A percentile compares a stretch with the other conserved stretches of the same genome.
Conservation (phyloP, 2,797 vertebrate genomes). For the Pseudotriccus pelzelni region DNA sequence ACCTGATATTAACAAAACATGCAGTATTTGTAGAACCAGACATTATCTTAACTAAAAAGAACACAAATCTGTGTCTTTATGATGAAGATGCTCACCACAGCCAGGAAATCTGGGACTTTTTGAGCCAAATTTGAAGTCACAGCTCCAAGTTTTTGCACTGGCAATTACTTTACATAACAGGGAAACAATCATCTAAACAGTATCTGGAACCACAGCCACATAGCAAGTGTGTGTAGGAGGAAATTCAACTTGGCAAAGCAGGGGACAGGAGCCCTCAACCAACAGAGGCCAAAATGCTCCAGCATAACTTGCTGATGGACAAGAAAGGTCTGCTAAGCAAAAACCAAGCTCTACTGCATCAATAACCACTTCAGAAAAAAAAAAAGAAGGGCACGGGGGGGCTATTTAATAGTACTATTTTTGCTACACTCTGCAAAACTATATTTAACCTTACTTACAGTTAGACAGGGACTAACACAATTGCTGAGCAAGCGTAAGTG, state of each 20-base stretch:
- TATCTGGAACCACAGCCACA: neutral
- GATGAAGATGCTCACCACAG: neutral
- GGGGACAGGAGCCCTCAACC: neutral
- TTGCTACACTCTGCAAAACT: slow-evolving; percentile 14
- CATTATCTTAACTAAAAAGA: neutral
- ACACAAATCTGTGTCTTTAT: neutral
- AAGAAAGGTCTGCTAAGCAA: neutral
- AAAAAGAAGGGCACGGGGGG: neutral
- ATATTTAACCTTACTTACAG: slow-evolving; percentile 8
- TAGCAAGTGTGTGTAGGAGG: neutral
- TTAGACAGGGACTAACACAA: neutral
- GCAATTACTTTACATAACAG: neutral
- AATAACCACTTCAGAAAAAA: neutral
- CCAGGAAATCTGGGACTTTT: neutral
- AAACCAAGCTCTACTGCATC: neutral
- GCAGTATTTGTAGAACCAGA: neutral
- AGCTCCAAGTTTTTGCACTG: neutral
- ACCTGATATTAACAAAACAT: neutral
- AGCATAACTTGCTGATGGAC: neutral
- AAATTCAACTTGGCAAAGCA: neutral
- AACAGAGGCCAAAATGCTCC: neutral
- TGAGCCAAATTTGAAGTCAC: neutral
- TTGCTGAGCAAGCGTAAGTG: slow-evolving; percentile 10
- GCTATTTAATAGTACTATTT: neutral
- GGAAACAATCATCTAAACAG: neutral